Conservation (phyloP, 2,797 vertebrate species). For the Xenopus petersii region DNA sequence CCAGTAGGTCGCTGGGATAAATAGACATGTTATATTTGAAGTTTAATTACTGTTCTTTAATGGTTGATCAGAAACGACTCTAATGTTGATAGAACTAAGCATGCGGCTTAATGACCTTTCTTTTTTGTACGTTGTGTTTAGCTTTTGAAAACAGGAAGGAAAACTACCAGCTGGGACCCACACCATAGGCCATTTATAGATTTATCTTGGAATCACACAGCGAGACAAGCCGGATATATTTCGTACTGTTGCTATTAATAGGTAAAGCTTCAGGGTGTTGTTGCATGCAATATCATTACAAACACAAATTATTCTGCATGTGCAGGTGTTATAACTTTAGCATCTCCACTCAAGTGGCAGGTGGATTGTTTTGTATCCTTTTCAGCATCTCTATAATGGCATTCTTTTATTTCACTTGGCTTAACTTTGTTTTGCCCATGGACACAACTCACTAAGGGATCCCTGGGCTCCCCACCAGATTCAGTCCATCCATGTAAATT, state of each 20-base stretch:
- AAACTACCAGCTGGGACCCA: conserved; percentile 18
- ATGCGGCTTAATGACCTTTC: conserved; percentile 1
- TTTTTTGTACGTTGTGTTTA: not conserved
- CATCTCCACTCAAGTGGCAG: too few species aligned
- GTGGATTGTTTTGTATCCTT: too few species aligned
- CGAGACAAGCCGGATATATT: not conserved
- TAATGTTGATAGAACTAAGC: not conserved
- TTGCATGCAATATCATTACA: too few species aligned
- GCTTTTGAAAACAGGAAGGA: conserved; percentile 17
- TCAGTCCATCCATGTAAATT: too few species aligned
- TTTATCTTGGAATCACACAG: conserved; percentile 10
- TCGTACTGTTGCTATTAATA: conserved; percentile 7
- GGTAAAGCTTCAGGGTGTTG: not conserved
- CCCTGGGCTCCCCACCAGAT: too few species aligned
- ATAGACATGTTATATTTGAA: not conserved
- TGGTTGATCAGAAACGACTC: not conserved
- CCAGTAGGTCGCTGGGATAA: too few species aligned
- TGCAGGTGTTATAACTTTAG: too few species aligned
- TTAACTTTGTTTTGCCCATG: too few species aligned
- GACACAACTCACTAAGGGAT: too few species aligned
- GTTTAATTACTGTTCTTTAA: not conserved
- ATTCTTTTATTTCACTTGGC: too few species aligned
- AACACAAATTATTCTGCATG: too few species aligned
- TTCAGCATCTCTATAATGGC: too few species aligned
- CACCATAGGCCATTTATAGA: not conserved